Conservation (phyloP, 2,113 vertebrate genomes). For the Eolophus roseicapilla region DNA sequence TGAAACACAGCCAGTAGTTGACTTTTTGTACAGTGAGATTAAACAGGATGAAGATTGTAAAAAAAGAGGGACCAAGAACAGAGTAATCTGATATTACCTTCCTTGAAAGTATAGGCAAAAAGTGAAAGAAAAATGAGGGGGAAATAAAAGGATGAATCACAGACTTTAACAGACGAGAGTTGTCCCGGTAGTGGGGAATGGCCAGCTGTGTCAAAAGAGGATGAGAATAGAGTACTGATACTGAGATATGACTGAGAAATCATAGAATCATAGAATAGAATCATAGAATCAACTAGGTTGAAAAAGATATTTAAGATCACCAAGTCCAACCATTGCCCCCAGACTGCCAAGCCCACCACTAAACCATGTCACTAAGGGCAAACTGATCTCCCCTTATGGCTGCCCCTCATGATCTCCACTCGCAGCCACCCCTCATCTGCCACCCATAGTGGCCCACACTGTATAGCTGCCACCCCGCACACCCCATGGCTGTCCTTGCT, state of each 20-base stretch:
- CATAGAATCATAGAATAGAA: neutral
- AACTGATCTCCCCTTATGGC: neutral
- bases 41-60: neutral
- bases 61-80: neutral
- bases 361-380: neutral
- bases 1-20: neutral
- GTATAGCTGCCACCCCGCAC: too few species aligned
- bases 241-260: neutral
- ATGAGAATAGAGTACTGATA: neutral
- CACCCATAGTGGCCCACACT: too few species aligned
- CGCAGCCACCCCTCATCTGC: too few species aligned
- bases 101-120: neutral
- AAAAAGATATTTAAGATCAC: neutral
- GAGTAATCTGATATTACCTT: neutral
- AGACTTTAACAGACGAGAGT: neutral
- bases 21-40: neutral
- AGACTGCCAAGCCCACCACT: neutral
- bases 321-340: neutral
- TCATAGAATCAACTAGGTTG: neutral
- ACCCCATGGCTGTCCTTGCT: too few species aligned
- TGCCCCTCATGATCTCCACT: neutral
- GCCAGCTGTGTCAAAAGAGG: neutral
- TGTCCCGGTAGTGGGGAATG: neutral
- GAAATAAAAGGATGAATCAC: neutral
- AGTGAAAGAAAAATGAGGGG: neutral